Evolutionary conservation across 2,113 vertebrate genomes (phyloP), one percentile per base, ranked within the genome.

Genomic region (Pitta sordida): DNA sequence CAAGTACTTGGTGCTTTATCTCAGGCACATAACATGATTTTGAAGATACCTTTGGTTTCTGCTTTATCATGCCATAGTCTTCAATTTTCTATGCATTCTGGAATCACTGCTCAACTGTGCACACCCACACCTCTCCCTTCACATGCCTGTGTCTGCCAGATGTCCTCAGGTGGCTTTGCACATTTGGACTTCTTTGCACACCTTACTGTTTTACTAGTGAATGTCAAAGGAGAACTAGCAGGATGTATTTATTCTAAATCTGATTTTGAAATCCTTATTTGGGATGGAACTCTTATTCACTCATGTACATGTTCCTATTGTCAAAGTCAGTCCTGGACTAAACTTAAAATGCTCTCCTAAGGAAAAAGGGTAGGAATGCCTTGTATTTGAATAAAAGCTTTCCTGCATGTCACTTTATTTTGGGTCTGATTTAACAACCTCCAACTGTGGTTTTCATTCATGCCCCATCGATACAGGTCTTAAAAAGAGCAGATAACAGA

Each of bases 301-400:
- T 53, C 4, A 3, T 13, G 2, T 59, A 32, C 0, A 0, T 21
- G 39, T 56, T 49, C 22, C 23, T 59, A 4, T 26, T 48, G n/a
- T 36, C 36, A 94, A 43, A 79, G 24, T 9, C 52, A 51, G 6
- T 34, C 53, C 48, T 64, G 8, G 13, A 15, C 10, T 67, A 79
- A 85, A 71, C 9, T 4, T 15, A 60, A 48, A 43, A 22, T 64
- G 8, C 3, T 46, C 7, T 83, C 12, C 26, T 30, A 68, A 80
- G 23, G 5, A 19, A 73, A 69, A 85, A 68, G 10, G 10, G 5
- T 14, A 51, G 23, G 8, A 75, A 90, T 59, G 7, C 3, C 12
- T 43, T 60, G 9, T 32, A 20, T 52, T 43, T 43, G 8, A 55
- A 51, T 62, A 27, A n/a, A 49, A 9, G 5, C 2, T 80, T 68